Percentiles rank a stretch among this genome's conserved stretches.
Evolutionary conservation across 2,888 invertebrate species (phyloP).

Genomic region (Strigamia maritima): DNA sequence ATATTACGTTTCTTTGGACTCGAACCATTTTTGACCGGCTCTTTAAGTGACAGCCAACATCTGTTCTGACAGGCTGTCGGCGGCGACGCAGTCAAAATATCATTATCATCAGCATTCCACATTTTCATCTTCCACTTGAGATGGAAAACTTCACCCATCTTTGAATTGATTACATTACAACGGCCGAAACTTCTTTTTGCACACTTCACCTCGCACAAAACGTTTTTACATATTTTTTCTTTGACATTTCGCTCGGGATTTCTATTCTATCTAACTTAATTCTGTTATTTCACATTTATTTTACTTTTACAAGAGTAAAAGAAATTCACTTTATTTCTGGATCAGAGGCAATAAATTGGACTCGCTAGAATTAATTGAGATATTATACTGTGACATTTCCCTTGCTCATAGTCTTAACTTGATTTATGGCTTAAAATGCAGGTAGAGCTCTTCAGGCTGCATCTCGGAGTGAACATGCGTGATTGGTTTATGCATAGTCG

Average conservation of each 20-base stretch:
- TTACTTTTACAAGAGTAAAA: neutral
- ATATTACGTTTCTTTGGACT: neutral
- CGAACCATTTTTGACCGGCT: neutral
- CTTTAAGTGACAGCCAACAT: neutral
- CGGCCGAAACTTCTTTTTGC: too few relatives aligned
- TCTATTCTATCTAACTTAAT: too few relatives aligned
- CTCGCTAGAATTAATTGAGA: conserved; percentile 5
- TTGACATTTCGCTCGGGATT: too few relatives aligned
- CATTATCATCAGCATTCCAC: neutral
- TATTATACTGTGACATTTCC: conserved; percentile 19
- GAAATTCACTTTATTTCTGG: neutral
- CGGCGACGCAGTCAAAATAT: neutral
- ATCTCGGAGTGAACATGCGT: neutral
- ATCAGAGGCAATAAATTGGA: neutral
- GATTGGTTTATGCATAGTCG: conserved; percentile 23
- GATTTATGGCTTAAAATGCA: neutral
- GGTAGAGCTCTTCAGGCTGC: neutral
- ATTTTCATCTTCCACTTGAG: neutral
- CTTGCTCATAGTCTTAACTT: neutral
- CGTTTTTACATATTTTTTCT: too few relatives aligned
- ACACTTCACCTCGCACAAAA: too few relatives aligned
- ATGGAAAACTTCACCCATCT: too few relatives aligned
- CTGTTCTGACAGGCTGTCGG: neutral
- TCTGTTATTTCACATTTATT: neutral
- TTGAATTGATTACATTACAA: too few relatives aligned